Base-by-base conservation (phyloP, 2,797 vertebrate species). In the Fratercula arctica region DNA sequence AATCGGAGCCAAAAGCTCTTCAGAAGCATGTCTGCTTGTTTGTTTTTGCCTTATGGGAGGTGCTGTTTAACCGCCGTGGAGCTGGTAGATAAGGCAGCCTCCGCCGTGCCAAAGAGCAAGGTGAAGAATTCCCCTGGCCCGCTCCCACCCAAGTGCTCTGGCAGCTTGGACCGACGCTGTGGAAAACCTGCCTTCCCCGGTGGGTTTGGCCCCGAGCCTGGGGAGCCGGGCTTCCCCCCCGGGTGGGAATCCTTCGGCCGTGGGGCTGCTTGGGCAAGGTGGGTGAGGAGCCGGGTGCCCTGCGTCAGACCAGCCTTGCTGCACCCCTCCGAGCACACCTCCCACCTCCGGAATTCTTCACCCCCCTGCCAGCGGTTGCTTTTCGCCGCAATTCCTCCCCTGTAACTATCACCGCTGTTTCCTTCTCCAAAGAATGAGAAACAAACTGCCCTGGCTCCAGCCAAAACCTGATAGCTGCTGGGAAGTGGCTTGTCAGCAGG, bases 321-420 rank as follows among this genome's bases (percentile, higher is more conserved):
- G 43, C 33, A 7, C 66, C 24, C 1, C 3, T 3, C 17, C 0
- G 3, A 37, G 41, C 45, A 24, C 25, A 8, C 20, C 13, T 2
- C 59, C 1, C 1, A n/a, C 70, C 63, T 21, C 59, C 75, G 1
- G 9, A 9, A 1, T 51, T 37, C 70, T 19, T 6, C 80, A 16
- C 29, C 43, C 56, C 33, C 0, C 5, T 28, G 83, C 56, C 6
- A 3, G 35, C 2, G 4, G 43, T 10, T 82, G 77, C 75, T 45
- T 45, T 23, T 13, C 72, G 35, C n/a, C 11, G 0, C 33, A 2
- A 0, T 17, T 35, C 86, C 60, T 37, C 69, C 89, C 80, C 80
- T 6, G 0, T 35, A 46, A 24, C 76, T 21, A 33, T 67, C 13
- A 0, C 85, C 37, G 67, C 73, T 66, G 41, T 33, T 77, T 69